phyloP scores from a whole-genome alignment of 2,797 vertebrate genomes.

The Gobio occitaniae region DNA sequence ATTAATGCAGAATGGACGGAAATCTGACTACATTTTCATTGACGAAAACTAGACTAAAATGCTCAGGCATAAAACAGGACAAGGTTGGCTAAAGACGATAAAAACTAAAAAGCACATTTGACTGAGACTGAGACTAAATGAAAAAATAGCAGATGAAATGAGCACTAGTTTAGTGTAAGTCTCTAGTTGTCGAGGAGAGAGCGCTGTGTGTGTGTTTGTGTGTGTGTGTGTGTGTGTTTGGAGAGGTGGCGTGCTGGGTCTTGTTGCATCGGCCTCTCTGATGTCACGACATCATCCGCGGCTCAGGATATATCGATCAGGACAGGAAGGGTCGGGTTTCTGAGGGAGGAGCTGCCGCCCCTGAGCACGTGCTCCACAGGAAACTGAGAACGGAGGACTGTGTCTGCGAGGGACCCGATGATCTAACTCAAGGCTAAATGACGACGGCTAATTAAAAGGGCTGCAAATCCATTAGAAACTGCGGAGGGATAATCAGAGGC shows the following conservation, averaged over 20 bases:
- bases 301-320: constrained; percentile 91
- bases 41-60: too few species aligned
- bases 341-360: constrained; percentile 71
- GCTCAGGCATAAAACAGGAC: too few species aligned
- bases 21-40: too few species aligned
- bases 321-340: constrained; percentile 86
- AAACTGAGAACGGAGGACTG: constrained; percentile 13
- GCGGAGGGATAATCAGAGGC: constrained; percentile 99
- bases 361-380: constrained; percentile 58
- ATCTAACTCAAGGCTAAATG: constrained; percentile 94
- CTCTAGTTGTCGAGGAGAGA: constrained; percentile 2
- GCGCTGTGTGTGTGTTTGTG: constrained; percentile 34
- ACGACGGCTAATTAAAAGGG: constrained; percentile 99
- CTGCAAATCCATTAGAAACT: constrained; percentile 99
- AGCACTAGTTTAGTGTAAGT: neutral
- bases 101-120: too few species aligned
- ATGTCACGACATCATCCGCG: constrained; percentile 94
- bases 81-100: too few species aligned
- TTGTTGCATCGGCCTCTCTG: constrained; percentile 85
- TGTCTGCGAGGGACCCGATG: constrained; percentile 78
- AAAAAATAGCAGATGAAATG: too few species aligned
- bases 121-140: too few species aligned
- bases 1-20: too few species aligned
- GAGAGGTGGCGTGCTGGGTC: constrained; percentile 71
- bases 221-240: constrained; percentile 56